Conservation (phyloP, 2,113 vertebrate genomes). For the Plecturocebus donacophilus region DNA sequence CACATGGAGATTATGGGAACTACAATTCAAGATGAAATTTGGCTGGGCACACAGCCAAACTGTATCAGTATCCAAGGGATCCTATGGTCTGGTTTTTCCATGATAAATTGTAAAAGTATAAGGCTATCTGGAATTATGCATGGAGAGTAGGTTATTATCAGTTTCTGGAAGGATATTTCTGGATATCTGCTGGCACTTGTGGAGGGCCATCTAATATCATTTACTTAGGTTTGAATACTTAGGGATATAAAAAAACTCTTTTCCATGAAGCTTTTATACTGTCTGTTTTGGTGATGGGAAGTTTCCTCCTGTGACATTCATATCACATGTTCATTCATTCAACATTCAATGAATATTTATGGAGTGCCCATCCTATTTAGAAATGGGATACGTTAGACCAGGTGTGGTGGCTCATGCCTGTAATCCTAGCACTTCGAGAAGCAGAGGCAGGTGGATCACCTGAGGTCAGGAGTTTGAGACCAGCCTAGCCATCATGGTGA, state of each 20-base stretch:
- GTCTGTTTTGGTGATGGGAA: background rate
- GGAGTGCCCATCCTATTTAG: background rate
- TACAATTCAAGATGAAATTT: too few species aligned
- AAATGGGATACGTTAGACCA: background rate
- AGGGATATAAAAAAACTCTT: background rate
- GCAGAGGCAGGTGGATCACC: too few species aligned
- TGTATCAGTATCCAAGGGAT: background rate
- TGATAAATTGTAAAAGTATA: background rate
- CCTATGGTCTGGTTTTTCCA: background rate
- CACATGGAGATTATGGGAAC: too few species aligned
- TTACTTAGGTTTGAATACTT: constrained; percentile 2
- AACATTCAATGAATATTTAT: background rate
- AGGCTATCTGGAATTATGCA: background rate
- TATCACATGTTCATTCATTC: background rate
- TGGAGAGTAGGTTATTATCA: background rate
- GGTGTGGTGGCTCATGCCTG: too few species aligned
- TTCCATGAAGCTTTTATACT: background rate
- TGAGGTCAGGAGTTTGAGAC: too few species aligned
- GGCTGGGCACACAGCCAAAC: too few species aligned
- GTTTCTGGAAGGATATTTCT: background rate
- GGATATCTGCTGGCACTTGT: background rate
- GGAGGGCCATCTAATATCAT: background rate
- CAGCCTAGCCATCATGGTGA: too few species aligned
- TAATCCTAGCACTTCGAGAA: too few species aligned
- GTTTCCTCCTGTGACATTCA: background rate